Evolutionary conservation across 1,140 invertebrate species (phyloP), one percentile per base, ranked within the genome.

Genomic region (Drosophila pachea): DNA sequence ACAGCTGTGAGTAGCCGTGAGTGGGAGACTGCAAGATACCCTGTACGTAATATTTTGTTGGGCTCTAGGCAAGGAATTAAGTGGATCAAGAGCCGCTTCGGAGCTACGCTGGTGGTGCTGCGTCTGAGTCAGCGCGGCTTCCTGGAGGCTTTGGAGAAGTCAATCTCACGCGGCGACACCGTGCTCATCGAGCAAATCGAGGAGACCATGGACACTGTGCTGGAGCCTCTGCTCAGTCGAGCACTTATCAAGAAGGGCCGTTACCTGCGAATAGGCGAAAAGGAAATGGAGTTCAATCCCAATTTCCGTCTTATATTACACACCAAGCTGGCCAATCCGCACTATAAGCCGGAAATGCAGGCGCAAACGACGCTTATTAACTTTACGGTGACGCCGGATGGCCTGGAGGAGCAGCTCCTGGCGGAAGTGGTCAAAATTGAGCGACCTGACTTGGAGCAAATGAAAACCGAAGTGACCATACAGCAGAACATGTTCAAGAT

Each of bases 401-500:
- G 95, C 35, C 91, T 99, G 2, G 97, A 99, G 90, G 97, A 99
- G 88, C 97, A 99, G 90, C 89, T 99, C 6, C 90, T 99, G 35
- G 97, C 96, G 12, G 96, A 97, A 91, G 97, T 99, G 31, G 97
- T 99, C 0, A 97, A 97, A 91, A 94, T 94, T 7, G 97, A 99
- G 90, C 91, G 97, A 75, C 97, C 97, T 0, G 97, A 99, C 90
- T 91, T 99, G 36, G 97, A 99, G 90, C 90, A 92, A 40, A 90
- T 93, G 45, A 92, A 94, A 82, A 91, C 92, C 5, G 93, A 95
- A 52, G 90, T 99, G 7, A 98, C 97, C 0, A 95, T 95, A 81
- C 95, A 98, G 88, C 97, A 99, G 87, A 99, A 99, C 78, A 94
- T 95, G 76, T 98, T 98, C 77, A 98, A 98, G 90, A 98, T 99